Conservation (phyloP, 2,797 vertebrate genomes). For the Macrochelys suwanniensis region DNA sequence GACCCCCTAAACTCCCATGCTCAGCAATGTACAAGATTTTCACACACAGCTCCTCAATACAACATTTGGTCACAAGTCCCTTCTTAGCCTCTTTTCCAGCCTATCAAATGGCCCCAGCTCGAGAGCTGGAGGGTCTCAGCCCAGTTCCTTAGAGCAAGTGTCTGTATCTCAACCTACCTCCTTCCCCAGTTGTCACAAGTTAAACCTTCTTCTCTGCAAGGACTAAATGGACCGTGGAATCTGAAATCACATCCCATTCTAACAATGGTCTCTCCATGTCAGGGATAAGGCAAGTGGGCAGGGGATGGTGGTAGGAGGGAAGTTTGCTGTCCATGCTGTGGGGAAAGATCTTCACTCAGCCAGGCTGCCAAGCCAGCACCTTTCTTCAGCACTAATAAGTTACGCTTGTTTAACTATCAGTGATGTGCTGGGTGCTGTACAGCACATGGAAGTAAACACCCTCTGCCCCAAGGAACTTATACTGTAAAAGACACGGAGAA, state of each 20-base stretch:
- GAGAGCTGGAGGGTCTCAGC: not conserved
- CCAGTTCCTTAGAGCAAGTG: not conserved
- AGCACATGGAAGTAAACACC: not conserved
- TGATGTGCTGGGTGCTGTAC: not conserved
- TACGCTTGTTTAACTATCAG: not conserved
- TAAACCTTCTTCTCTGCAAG: not conserved
- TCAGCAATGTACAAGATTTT: not conserved
- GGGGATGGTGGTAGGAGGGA: not conserved
- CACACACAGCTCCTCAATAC: fast-evolving
- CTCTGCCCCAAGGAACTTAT: not conserved
- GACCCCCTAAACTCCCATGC: not conserved
- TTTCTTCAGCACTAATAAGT: not conserved
- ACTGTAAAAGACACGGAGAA: not conserved
- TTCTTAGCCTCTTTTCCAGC: not conserved
- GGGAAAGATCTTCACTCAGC: not conserved
- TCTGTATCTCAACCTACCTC: not conserved
- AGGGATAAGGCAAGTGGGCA: not conserved
- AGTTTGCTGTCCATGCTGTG: not conserved
- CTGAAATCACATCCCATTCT: not conserved
- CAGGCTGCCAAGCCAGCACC: not conserved
- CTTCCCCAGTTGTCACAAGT: not conserved
- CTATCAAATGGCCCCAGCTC: fast-evolving
- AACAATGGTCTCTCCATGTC: not conserved
- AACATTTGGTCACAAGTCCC: not conserved
- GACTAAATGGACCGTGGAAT: not conserved